These are phyloP conservation scores for Heterotis niloticus DNA, from an alignment of 2,113 vertebrate species.

Conservation along the genomic window DNA sequence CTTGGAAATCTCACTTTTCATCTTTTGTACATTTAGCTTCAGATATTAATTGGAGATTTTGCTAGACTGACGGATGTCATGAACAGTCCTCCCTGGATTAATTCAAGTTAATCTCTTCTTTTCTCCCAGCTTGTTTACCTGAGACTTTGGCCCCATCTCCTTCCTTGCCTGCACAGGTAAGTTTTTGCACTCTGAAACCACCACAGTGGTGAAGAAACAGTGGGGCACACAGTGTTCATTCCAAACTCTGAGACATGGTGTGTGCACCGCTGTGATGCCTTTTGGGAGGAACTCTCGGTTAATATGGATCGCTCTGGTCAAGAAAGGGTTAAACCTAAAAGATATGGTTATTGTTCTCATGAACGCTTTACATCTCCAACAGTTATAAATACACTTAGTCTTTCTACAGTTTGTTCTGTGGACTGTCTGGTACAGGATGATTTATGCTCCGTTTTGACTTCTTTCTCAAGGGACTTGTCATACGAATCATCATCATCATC, in stretches of 20 bases:
- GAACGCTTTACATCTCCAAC: not conserved
- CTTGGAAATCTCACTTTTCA: not conserved
- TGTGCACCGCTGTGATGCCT: not conserved
- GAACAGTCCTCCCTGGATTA: too few species aligned
- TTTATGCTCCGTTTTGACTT: not conserved
- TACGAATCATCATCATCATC: not conserved
- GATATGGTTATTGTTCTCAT: not conserved
- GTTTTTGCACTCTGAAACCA: not conserved
- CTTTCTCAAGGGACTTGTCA: not conserved
- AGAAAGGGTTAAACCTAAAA: not conserved
- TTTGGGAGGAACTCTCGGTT: too few species aligned
- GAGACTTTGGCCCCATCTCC: slow-evolving; percentile 32
- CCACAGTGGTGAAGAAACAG: too few species aligned
- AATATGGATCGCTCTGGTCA: not conserved
- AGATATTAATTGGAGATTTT: too few species aligned
- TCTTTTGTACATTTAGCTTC: not conserved
- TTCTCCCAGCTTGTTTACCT: slow-evolving; percentile 65
- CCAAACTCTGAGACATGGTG: not conserved
- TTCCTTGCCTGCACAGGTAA: slow-evolving; percentile 13
- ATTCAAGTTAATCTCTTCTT: not conserved
- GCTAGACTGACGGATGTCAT: too few species aligned
- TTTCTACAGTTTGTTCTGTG: not conserved
- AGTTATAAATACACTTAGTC: not conserved
- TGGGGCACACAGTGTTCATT: not conserved
- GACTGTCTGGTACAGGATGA: not conserved